A percentile compares a stretch with the other conserved stretches of the same genome.
phyloP scores from a whole-genome alignment of 2,888 invertebrate species.

The Chymomyza caudatula region DNA sequence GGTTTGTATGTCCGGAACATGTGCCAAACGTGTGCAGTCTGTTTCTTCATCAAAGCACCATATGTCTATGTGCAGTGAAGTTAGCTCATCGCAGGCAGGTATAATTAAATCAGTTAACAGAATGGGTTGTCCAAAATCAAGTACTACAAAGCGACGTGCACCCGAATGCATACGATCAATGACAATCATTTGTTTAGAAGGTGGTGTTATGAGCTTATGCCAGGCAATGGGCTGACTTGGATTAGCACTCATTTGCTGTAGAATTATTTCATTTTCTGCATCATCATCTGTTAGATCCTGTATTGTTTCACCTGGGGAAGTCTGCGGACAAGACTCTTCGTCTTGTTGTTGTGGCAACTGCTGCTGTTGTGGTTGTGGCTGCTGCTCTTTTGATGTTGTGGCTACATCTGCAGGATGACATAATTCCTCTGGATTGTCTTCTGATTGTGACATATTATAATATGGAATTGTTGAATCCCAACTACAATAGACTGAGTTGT shows the following conservation, averaged over 20 bases:
- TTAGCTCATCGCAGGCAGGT: slow-evolving; percentile 88
- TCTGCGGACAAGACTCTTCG: slow-evolving; percentile 4
- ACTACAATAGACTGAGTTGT: too few relatives aligned
- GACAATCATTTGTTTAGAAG: slow-evolving; percentile 90
- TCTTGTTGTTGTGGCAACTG: slow-evolving; percentile 24
- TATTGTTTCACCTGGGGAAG: not conserved
- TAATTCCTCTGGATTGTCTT: not conserved
- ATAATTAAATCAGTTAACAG: slow-evolving; percentile 91
- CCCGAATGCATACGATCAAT: slow-evolving; percentile 96
- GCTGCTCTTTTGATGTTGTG: not conserved
- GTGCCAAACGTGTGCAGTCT: slow-evolving; percentile 90
- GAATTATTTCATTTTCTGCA: slow-evolving; percentile 45
- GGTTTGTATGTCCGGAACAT: slow-evolving; percentile 91
- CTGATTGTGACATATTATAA: not conserved
- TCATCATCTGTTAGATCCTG: slow-evolving; percentile 41
- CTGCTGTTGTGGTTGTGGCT: not conserved
- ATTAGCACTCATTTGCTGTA: slow-evolving; percentile 47
- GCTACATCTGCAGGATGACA: not conserved
- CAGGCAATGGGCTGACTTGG: slow-evolving; percentile 81
- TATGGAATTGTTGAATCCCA: not conserved
- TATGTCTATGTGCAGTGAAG: slow-evolving; percentile 92
- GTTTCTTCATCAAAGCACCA: slow-evolving; percentile 93
- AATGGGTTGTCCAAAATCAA: slow-evolving; percentile 93
- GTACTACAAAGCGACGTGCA: slow-evolving; percentile 92
- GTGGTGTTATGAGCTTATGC: slow-evolving; percentile 87